Percentiles rank a stretch among this genome's conserved stretches.
Evolutionary conservation across 1,140 invertebrate genomes (phyloP).

Genomic region (Leptopilina clavipes): DNA sequence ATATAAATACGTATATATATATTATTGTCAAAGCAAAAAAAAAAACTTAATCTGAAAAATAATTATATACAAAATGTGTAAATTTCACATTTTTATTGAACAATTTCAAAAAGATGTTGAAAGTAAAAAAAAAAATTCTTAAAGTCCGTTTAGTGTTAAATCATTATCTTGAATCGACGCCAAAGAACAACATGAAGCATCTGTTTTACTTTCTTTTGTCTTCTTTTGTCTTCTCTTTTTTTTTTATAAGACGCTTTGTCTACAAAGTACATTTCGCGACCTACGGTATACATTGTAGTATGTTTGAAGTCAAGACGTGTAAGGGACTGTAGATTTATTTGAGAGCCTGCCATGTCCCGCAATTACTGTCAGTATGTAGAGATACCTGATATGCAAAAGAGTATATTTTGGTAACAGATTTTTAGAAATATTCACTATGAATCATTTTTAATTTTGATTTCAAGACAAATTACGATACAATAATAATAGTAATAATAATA

Average conservation of each 20-base stretch:
- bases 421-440: neutral
- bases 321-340: constrained; percentile 13
- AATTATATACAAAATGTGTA: neutral
- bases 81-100: too few species aligned
- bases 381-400: neutral
- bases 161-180: constrained; percentile 33
- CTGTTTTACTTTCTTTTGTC: neutral
- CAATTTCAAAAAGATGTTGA: too few species aligned
- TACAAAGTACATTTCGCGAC: constrained; percentile 10
- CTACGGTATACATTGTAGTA: neutral
- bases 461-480: too few species aligned
- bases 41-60: neutral
- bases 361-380: constrained; percentile 9
- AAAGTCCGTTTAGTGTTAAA: constrained; percentile 1
- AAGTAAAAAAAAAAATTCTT: neutral
- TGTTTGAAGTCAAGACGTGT: neutral
- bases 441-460: too few species aligned
- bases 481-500: too few species aligned
- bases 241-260: neutral
- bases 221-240: neutral
- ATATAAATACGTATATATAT: too few species aligned
- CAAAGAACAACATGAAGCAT: constrained; percentile 5
- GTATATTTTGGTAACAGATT: neutral
- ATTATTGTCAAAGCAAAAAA: neutral
- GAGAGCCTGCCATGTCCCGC: constrained; percentile 5